Conservation (phyloP, 2,888 invertebrate genomes). For the Macrophya annulata region DNA sequence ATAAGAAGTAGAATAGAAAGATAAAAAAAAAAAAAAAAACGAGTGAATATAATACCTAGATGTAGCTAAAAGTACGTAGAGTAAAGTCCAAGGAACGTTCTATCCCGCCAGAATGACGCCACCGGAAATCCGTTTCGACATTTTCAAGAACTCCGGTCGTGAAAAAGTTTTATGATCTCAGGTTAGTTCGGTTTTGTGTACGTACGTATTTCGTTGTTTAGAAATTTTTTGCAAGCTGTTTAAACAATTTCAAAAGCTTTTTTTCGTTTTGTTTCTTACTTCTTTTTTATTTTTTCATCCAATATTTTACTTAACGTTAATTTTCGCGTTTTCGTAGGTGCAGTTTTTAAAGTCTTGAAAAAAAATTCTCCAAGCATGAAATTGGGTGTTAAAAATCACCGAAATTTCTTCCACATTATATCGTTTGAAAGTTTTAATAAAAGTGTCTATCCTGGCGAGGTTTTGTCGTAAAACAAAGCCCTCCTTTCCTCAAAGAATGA, state of each 20-base stretch:
- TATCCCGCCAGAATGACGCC: constrained; percentile 33
- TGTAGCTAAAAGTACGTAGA: neutral
- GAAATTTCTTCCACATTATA: neutral
- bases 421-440: neutral
- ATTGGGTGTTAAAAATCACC: neutral
- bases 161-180: constrained; percentile 36
- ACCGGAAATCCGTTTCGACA: constrained; percentile 47
- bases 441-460: neutral
- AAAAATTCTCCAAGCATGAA: neutral
- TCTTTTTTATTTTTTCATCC: neutral
- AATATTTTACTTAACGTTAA: too few species aligned
- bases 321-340: too few species aligned
- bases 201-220: neutral
- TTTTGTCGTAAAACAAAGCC: neutral
- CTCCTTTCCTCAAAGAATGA: neutral
- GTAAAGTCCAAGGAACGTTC: neutral
- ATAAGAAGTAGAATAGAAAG: neutral
- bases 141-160: constrained; percentile 10
- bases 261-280: neutral
- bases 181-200: neutral
- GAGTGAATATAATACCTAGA: neutral
- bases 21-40: neutral
- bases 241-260: neutral
- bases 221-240: neutral
- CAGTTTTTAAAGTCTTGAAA: neutral